These are phyloP conservation scores for Tapirus indicus DNA, from an alignment of 2,797 vertebrate species.

Conservation along the genomic window DNA sequence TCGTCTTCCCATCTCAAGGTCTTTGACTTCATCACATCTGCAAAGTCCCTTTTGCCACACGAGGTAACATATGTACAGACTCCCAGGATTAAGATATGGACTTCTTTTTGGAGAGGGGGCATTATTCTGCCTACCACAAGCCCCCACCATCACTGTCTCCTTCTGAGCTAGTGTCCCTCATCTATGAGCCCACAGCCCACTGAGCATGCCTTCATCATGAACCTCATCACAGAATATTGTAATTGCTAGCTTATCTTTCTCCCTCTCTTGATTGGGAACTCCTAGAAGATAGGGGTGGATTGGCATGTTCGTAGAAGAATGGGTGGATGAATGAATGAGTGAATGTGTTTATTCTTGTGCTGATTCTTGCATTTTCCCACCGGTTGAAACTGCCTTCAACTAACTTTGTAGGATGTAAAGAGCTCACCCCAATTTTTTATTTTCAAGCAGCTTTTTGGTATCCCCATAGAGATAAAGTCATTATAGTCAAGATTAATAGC, in stretches of 20 bases:
- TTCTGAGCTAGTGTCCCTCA: too few species aligned
- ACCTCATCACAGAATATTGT: fast-evolving
- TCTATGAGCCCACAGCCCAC: neutral
- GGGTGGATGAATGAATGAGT: neutral
- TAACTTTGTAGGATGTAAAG: neutral
- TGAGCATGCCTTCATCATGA: neutral
- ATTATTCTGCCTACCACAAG: too few species aligned
- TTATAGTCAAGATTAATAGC: neutral
- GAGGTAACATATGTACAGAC: too few species aligned
- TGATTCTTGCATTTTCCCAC: neutral
- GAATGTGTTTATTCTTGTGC: fast-evolving
- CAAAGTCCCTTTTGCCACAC: too few species aligned
- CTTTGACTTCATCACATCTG: too few species aligned
- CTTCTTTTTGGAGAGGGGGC: too few species aligned
- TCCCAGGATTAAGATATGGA: too few species aligned
- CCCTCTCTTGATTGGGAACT: neutral
- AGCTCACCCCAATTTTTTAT: neutral
- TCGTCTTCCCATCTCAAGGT: too few species aligned
- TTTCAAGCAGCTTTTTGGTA: neutral
- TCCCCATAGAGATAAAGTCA: neutral
- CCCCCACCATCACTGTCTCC: too few species aligned
- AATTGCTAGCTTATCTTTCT: neutral
- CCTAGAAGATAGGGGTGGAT: too few species aligned
- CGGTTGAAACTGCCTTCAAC: fast-evolving
- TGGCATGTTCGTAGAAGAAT: too few species aligned